These are phyloP conservation scores for Galbula dea DNA, from an alignment of 2,113 vertebrate species.

Conservation along the genomic window DNA sequence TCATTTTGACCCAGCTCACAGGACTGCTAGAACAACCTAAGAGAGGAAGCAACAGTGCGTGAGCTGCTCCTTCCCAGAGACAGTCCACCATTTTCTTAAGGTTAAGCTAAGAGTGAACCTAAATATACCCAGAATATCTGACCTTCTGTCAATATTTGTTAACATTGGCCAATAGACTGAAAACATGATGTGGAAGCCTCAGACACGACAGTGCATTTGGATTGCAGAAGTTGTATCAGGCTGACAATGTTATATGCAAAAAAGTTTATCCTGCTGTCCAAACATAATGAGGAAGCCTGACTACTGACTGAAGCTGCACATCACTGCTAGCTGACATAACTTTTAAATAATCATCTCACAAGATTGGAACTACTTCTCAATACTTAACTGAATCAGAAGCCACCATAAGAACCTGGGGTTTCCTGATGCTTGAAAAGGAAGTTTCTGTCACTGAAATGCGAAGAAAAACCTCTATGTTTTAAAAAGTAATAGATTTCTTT, in stretches of 20 bases:
- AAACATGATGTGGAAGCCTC: not conserved
- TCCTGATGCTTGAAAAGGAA: not conserved
- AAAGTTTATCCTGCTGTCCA: not conserved
- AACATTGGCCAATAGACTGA: accelerated
- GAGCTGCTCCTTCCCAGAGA: not conserved
- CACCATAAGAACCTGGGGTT: not conserved
- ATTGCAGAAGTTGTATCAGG: not conserved
- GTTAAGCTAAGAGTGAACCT: not conserved
- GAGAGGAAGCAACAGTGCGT: not conserved
- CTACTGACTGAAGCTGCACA: not conserved
- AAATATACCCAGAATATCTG: not conserved
- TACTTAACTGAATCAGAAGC: not conserved
- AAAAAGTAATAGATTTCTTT: not conserved
- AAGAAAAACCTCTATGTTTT: not conserved
- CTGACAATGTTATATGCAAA: not conserved
- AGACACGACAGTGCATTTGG: not conserved
- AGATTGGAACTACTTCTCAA: not conserved
- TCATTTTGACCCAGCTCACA: not conserved
- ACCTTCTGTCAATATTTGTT: not conserved
- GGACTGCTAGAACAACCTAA: not conserved
- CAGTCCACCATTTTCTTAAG: not conserved
- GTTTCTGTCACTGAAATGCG: not conserved
- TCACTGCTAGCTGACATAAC: not conserved
- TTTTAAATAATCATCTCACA: not conserved
- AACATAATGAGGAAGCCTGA: not conserved